Conservation (phyloP, 2,113 vertebrate genomes). For the Clinocottus analis region DNA sequence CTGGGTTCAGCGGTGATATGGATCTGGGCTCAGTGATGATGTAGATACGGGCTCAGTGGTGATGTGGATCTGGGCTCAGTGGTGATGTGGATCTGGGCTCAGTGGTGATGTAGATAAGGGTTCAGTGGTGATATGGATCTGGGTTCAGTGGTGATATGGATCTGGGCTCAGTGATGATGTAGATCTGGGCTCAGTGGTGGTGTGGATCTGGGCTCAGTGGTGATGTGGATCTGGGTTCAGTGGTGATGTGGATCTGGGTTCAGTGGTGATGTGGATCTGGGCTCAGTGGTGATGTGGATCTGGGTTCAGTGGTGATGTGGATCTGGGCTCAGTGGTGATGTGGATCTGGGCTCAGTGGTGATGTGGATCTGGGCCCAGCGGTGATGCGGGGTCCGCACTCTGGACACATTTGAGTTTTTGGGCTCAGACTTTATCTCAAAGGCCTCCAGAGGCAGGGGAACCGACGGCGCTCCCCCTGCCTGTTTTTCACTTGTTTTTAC, state of each 20-base stretch:
- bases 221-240: conserved; percentile 1
- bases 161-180: not conserved
- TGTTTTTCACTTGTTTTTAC: conserved; percentile 19
- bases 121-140: no score
- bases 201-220: not conserved
- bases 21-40: not conserved
- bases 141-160: not conserved
- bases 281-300: not conserved
- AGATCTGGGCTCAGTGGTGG: not conserved
- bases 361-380: not conserved
- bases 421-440: conserved; percentile 30
- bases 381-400: no score
- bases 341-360: not conserved
- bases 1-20: not conserved
- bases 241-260: not conserved
- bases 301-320: not conserved
- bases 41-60: no score
- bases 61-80: no score
- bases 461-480: not conserved
- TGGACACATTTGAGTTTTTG: conserved; percentile 19
- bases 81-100: not conserved
- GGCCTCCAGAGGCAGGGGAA: conserved; percentile 14
- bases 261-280: not conserved
- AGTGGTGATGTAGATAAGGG: not conserved
- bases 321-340: not conserved